Percentiles rank a stretch among this genome's conserved stretches.
These are phyloP conservation scores for Alcedo atthis DNA, from an alignment of 2,797 vertebrate genomes.

Conservation along the genomic window DNA sequence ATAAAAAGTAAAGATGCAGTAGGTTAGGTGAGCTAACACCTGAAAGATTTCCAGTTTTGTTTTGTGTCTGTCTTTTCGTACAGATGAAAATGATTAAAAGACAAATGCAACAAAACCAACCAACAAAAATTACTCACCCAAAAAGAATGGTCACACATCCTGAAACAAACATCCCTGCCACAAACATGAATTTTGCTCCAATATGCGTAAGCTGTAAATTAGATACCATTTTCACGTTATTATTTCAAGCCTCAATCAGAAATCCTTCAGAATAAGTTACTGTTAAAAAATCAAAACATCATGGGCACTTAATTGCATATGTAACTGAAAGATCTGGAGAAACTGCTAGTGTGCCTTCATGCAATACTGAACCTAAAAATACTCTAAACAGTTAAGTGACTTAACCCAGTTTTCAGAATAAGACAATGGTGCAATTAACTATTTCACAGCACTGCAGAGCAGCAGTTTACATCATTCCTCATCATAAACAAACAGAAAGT, in stretches of 20 bases:
- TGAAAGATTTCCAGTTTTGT: not conserved
- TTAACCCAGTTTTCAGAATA: constrained; percentile 44
- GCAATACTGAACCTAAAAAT: constrained; percentile 34
- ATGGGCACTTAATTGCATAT: not conserved
- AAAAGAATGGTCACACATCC: constrained; percentile 90
- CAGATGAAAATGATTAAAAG: not conserved
- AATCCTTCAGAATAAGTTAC: not conserved
- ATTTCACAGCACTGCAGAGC: not conserved
- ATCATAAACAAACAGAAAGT: not conserved
- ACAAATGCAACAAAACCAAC: not conserved
- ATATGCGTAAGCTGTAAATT: constrained; percentile 90
- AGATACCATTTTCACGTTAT: constrained; percentile 18
- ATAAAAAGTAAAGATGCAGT: not conserved
- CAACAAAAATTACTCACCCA: constrained; percentile 84
- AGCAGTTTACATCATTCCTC: not conserved
- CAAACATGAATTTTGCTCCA: constrained; percentile 95
- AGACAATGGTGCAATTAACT: constrained; percentile 11
- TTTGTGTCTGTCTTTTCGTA: not conserved
- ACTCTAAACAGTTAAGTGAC: constrained; percentile 35
- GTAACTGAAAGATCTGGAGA: not conserved
- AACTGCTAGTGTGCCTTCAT: not conserved
- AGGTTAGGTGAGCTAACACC: not conserved
- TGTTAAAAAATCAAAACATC: not conserved
- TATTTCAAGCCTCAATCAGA: not conserved
- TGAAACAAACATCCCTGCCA: constrained; percentile 89